These are phyloP conservation scores for Sclerodermus sp. DNA, from an alignment of 2,888 invertebrate genomes.

Conservation along the genomic window DNA sequence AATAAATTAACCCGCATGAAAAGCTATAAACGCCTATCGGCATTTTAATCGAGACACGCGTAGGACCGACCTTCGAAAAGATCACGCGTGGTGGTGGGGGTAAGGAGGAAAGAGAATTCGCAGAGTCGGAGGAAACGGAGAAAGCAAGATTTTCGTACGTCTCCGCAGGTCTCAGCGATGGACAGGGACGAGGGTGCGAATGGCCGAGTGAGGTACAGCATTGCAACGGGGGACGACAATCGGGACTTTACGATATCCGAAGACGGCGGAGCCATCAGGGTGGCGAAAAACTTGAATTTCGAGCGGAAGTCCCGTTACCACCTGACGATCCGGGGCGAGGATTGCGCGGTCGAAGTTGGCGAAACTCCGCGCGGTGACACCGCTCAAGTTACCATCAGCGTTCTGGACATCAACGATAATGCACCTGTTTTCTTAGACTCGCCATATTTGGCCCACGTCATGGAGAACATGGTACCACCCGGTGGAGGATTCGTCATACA, in stretches of 20 bases:
- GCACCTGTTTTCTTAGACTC: slow-evolving; percentile 91
- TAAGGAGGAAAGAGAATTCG: too few relatives aligned
- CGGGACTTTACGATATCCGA: slow-evolving; percentile 90
- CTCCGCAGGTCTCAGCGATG: slow-evolving; percentile 86
- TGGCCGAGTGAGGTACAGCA: slow-evolving; percentile 89
- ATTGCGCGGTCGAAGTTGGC: slow-evolving; percentile 75
- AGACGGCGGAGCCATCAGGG: slow-evolving; percentile 86
- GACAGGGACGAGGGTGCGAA: slow-evolving; percentile 87
- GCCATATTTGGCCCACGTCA: slow-evolving; percentile 90
- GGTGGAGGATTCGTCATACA: slow-evolving; percentile 69
- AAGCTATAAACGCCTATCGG: too few relatives aligned
- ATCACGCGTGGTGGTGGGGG: too few relatives aligned
- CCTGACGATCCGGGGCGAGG: slow-evolving; percentile 84
- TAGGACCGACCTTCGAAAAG: too few relatives aligned
- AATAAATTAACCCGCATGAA: too few relatives aligned
- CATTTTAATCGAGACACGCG: background rate
- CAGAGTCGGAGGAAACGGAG: too few relatives aligned
- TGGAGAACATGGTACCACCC: slow-evolving; percentile 86
- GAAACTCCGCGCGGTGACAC: slow-evolving; percentile 67
- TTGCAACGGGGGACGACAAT: slow-evolving; percentile 85
- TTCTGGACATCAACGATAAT: slow-evolving; percentile 92
- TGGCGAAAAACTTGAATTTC: slow-evolving; percentile 91
- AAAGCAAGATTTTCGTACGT: too few relatives aligned
- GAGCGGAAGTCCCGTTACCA: slow-evolving; percentile 85
- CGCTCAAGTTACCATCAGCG: slow-evolving; percentile 79